phyloP scores from a whole-genome alignment of 1,140 invertebrate species.

The Pectinophora gossypiella region DNA sequence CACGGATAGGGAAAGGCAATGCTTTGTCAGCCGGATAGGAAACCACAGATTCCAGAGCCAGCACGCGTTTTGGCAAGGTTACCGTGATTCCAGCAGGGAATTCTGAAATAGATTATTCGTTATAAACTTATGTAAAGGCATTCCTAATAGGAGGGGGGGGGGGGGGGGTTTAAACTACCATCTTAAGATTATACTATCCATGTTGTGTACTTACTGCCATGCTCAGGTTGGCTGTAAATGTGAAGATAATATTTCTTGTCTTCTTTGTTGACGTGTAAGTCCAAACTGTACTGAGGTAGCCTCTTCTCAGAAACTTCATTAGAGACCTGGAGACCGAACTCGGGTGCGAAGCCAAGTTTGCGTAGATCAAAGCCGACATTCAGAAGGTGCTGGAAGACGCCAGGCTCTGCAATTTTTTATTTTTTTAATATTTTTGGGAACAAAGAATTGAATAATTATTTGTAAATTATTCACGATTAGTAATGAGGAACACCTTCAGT shows the following conservation, averaged over 20 bases:
- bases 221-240: constrained; percentile 77
- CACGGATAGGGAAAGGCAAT: constrained; percentile 50
- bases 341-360: constrained; percentile 81
- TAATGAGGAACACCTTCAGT: too few relatives aligned
- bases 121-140: not conserved
- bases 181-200: too few relatives aligned
- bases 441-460: too few relatives aligned
- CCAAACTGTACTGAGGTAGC: constrained; percentile 78
- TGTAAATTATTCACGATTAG: too few relatives aligned
- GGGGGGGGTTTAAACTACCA: too few relatives aligned
- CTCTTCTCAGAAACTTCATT: constrained; percentile 77
- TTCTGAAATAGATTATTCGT: constrained; percentile 25
- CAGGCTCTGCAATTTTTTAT: too few relatives aligned
- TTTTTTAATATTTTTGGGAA: too few relatives aligned
- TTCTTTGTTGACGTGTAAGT: constrained; percentile 81
- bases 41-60: constrained; percentile 76
- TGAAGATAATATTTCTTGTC: constrained; percentile 83
- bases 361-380: constrained; percentile 78
- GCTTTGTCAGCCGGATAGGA: constrained; percentile 51
- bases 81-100: constrained; percentile 74
- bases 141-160: too few relatives aligned
- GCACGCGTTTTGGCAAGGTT: constrained; percentile 79
- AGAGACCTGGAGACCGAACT: constrained; percentile 81
- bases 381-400: constrained; percentile 40
- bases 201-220: constrained; percentile 60